Conservation (phyloP, 2,113 vertebrate species). For the Dunckerocampus dactyliophorus region DNA sequence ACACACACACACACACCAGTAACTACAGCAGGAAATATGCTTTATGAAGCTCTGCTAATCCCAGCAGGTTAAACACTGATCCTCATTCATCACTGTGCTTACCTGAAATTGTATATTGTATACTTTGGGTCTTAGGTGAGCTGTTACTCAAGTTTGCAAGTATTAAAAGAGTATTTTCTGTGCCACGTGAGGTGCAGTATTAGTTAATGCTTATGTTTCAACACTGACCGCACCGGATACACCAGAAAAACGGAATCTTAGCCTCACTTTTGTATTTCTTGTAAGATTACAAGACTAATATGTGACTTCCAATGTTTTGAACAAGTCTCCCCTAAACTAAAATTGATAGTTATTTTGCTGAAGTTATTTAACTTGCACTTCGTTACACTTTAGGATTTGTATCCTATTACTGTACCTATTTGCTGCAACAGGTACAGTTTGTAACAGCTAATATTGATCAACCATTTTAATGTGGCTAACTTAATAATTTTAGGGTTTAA, state of each 20-base stretch:
- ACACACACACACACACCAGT: conserved; percentile 14
- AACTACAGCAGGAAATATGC: conserved; percentile 57
- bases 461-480: too few relatives aligned
- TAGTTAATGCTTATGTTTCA: conserved; percentile 36
- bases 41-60: conserved; percentile 71
- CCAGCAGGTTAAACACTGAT: conserved; percentile 65
- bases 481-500: too few relatives aligned
- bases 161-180: conserved; percentile 58
- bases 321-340: too few relatives aligned
- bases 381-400: too few relatives aligned
- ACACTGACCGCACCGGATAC: conserved; percentile 25
- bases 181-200: conserved; percentile 5
- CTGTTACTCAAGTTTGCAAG: conserved; percentile 57
- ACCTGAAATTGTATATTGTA: conserved; percentile 73
- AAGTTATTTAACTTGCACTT: too few relatives aligned
- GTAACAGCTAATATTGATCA: too few relatives aligned
- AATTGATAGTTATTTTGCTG: too few relatives aligned
- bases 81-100: conserved; percentile 66
- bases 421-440: too few relatives aligned
- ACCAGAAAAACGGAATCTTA: conserved; percentile 6
- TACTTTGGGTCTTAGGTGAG: conserved; percentile 64
- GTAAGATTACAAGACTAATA: neutral
- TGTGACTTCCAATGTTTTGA: neutral
- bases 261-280: neutral
- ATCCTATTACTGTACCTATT: too few relatives aligned